Percentiles rank a stretch among this genome's conserved stretches.
These are phyloP conservation scores for Neomicropteryx cornuta DNA, from an alignment of 1,140 invertebrate genomes.

Conservation along the genomic window DNA sequence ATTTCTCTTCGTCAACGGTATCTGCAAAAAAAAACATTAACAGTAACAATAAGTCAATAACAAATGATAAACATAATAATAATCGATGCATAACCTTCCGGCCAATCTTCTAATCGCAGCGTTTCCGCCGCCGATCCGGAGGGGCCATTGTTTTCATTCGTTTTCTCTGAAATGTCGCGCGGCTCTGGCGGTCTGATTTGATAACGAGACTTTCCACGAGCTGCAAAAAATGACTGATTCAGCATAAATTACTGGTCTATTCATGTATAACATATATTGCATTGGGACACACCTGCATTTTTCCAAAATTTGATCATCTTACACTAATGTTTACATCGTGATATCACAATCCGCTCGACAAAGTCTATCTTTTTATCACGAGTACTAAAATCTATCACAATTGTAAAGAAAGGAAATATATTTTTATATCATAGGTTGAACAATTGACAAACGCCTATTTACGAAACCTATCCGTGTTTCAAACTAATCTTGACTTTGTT, in stretches of 20 bases:
- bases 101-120: neutral
- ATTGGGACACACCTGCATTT: constrained; percentile 26
- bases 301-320: constrained; percentile 38
- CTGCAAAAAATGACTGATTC: constrained; percentile 19
- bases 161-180: neutral
- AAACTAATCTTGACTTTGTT: no score
- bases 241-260: neutral
- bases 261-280: neutral
- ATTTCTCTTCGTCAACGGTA: constrained; percentile 23
- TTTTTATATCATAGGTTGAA: no score
- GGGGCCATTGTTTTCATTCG: neutral
- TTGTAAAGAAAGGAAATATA: no score
- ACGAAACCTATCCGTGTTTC: no score
- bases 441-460: no score
- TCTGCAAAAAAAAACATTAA: constrained; percentile 18
- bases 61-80: neutral
- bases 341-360: no score
- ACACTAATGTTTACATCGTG: no score
- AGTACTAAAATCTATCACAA: no score
- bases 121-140: neutral
- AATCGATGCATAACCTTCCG: neutral
- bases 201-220: constrained; percentile 33
- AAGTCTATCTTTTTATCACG: no score
- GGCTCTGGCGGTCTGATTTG: constrained; percentile 14
- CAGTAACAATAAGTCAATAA: neutral